Evolutionary conservation across 2,113 vertebrate genomes (phyloP).

Genomic region (Myrmophylax atrothorax): DNA sequence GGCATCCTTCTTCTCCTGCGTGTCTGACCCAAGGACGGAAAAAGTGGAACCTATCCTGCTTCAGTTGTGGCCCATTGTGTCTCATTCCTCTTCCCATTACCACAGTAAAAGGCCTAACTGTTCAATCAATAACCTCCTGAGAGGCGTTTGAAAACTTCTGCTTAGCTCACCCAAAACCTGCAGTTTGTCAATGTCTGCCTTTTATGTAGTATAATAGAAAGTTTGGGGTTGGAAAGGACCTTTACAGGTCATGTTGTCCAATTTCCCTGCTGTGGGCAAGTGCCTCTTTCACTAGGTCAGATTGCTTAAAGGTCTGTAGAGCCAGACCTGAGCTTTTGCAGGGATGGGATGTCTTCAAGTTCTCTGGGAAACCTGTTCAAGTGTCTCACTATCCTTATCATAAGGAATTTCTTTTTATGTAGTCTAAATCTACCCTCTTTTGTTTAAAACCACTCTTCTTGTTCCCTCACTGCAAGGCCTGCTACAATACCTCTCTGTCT

Average conservation of each 20-base stretch:
- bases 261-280: not conserved
- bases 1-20: not conserved
- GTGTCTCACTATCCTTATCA: not conserved
- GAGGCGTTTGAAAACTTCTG: not conserved
- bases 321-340: not conserved
- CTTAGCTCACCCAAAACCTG: not conserved
- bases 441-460: not conserved
- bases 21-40: not conserved
- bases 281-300: not conserved
- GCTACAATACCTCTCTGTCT: not conserved
- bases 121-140: not conserved
- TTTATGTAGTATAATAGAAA: not conserved
- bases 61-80: not conserved
- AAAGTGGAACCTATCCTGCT: not conserved
- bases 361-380: not conserved
- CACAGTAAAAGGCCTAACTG: not conserved
- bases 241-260: not conserved
- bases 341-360: not conserved
- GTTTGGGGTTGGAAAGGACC: not conserved
- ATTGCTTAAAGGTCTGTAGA: not conserved
- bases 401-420: not conserved
- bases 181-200: not conserved
- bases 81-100: not conserved
- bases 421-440: not conserved
- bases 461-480: not conserved